phyloP scores from a whole-genome alignment of 2,113 vertebrate genomes.

The Neolamprologus longior region DNA sequence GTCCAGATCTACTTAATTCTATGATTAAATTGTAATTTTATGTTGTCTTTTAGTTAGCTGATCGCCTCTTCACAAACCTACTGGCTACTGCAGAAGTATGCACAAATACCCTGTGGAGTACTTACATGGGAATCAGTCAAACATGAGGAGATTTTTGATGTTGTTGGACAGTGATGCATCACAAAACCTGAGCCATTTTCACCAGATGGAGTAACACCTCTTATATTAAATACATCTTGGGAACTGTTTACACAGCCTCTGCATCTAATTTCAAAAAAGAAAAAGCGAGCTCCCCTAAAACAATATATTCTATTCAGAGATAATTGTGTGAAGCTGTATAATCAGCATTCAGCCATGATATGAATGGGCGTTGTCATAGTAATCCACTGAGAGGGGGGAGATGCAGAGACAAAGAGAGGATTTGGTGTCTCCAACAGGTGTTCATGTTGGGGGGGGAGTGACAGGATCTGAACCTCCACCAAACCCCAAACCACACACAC shows the following conservation, averaged over 20 bases:
- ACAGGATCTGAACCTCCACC: conserved; percentile 17
- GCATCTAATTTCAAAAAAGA: not conserved
- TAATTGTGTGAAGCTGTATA: conserved; percentile 60
- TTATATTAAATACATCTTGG: not conserved
- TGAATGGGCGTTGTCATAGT: conserved; percentile 67
- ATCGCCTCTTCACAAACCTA: not conserved
- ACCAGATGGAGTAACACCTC: not conserved
- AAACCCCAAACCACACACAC: not conserved
- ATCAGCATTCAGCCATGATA: conserved; percentile 50
- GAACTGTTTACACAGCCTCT: not conserved
- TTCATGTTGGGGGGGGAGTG: conserved; percentile 45
- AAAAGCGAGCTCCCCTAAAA: conserved; percentile 21
- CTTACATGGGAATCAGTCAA: not conserved
- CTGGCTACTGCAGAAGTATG: not conserved
- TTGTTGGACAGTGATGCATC: not conserved
- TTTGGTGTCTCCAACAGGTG: conserved; percentile 72
- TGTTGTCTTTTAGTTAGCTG: not conserved
- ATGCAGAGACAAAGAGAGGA: conserved; percentile 60
- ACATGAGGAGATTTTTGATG: not conserved
- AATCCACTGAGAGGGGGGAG: conserved; percentile 45
- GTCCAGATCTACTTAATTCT: not conserved
- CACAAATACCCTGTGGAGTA: not conserved
- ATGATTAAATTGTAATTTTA: not conserved
- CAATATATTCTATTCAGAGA: conserved; percentile 24
- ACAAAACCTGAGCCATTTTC: not conserved